Percentiles rank a stretch among this genome's conserved stretches.
phyloP scores from a whole-genome alignment of 2,113 vertebrate species.

The Atlantisia rogersi region DNA sequence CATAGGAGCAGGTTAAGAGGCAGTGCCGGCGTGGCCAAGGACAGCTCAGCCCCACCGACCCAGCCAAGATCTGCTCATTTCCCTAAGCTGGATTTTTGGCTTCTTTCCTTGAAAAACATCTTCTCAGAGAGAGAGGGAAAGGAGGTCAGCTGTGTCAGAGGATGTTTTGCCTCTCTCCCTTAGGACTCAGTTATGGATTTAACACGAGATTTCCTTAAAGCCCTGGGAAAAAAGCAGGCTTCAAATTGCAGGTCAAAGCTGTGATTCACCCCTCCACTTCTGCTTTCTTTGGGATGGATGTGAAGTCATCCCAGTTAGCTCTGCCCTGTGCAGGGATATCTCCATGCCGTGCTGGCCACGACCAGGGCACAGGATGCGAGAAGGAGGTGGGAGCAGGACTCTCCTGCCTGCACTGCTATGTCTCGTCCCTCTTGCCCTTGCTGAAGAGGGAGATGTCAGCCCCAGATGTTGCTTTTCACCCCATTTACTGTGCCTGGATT shows the following conservation, averaged over 20 bases:
- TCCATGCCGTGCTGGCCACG: rapidly evolving
- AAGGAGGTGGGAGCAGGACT: neutral
- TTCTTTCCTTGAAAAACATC: conserved; percentile 61
- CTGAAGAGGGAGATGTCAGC: neutral
- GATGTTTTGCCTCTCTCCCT: conserved; percentile 62
- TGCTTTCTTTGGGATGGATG: neutral
- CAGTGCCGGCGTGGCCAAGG: neutral
- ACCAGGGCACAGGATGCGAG: rapidly evolving
- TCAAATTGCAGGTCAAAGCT: conserved; percentile 47
- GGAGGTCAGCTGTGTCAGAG: conserved; percentile 57
- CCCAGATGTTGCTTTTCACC: neutral
- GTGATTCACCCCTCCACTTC: conserved; percentile 14
- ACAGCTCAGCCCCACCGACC: neutral
- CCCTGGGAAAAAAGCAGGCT: conserved; percentile 57
- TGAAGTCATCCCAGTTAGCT: neutral
- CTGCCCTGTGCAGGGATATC: neutral
- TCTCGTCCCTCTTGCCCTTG: neutral
- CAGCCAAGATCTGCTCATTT: neutral
- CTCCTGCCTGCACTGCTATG: neutral
- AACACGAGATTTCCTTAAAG: conserved; percentile 60
- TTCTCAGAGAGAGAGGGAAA: neutral
- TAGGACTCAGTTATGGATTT: conserved; percentile 51
- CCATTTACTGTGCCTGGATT: neutral
- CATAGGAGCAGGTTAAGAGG: conserved; percentile 5
- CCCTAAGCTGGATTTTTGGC: conserved; percentile 33